Conservation (phyloP, 2,888 invertebrate genomes). For the Clunio marinus region DNA sequence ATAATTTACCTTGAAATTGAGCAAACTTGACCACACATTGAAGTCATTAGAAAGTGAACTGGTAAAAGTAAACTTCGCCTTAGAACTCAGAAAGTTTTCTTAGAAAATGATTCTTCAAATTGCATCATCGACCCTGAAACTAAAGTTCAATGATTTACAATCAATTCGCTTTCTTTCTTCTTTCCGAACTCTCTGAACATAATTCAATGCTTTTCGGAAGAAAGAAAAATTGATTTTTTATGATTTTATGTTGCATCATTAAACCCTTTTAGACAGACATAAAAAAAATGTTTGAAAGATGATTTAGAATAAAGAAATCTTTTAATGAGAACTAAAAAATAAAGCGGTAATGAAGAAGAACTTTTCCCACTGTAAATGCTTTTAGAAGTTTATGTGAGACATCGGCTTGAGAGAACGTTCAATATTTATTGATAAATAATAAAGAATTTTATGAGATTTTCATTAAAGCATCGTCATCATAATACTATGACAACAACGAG, state of each 20-base stretch:
- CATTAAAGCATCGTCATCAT: no score
- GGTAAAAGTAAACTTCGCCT: no score
- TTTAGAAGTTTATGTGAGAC: not conserved
- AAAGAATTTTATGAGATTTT: not conserved
- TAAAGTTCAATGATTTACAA: no score
- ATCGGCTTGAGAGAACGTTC: not conserved
- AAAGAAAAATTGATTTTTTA: conserved; percentile 11
- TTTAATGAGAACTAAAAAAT: not conserved
- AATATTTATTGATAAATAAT: conserved; percentile 20
- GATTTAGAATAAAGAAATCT: not conserved
- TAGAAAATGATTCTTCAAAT: no score
- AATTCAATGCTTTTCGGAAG: no score
- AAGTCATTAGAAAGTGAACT: no score
- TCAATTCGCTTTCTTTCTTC: conserved; percentile 8
- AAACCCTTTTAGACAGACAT: not conserved
- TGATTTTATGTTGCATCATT: conserved; percentile 35
- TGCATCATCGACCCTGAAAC: no score
- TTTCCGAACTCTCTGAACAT: no score
- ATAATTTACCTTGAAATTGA: no score
- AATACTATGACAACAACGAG: not conserved
- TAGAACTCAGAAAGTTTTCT: no score
- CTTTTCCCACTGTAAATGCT: not conserved
- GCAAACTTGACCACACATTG: no score
- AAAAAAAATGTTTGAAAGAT: not conserved
- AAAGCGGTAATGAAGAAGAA: not conserved